Evolutionary conservation across 2,113 vertebrate species (phyloP), one percentile per base, ranked within the genome.

Genomic region (Arizona elegans): DNA sequence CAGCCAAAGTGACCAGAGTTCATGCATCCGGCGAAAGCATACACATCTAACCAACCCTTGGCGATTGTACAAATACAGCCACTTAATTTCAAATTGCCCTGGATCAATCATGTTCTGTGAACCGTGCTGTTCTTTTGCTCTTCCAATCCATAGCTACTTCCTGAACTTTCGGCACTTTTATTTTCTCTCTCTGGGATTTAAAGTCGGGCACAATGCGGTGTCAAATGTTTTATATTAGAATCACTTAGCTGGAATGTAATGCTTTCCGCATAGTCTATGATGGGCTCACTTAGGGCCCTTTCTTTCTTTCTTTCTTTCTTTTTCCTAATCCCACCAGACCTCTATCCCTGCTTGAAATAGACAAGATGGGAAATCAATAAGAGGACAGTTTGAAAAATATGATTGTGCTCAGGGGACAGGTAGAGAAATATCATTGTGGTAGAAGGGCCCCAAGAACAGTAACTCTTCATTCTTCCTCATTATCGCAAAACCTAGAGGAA

Each of bases 331-430:
- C 92, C 92, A 81, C 38, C 54, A 65, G 91, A 53, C 62, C 43
- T 59, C 58, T 55, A 56, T 89, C 62, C 50, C 52, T 11, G 38
- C 75, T 50, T 89, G 52, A 89, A 92, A 81, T 92, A 89, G 29
- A 89, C 87, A 87, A 56, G 87, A 92, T 75, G 92, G 87, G 87
- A 92, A 89, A 92, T 92, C 92, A 11, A 92, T 92, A 81, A 55
- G 87, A n/a, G 87, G 87, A 89, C 92, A 92, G 24, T 38, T 89
- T 75, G 92, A 89, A 47, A 92, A 92, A 92, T 92, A 92, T 92
- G 87, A 92, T 92, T 89, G 92, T 3, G 15, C 92, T 56, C 92
- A 1, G 26, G 87, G 87, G 92, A 92, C 52, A 29, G 87, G 62
- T 12, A 10, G 62, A 89, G 87, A 55, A 75, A 65, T 21, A 89